These are phyloP conservation scores for Spheniscus mendiculus DNA, from an alignment of 2,113 vertebrate genomes.

Conservation along the genomic window DNA sequence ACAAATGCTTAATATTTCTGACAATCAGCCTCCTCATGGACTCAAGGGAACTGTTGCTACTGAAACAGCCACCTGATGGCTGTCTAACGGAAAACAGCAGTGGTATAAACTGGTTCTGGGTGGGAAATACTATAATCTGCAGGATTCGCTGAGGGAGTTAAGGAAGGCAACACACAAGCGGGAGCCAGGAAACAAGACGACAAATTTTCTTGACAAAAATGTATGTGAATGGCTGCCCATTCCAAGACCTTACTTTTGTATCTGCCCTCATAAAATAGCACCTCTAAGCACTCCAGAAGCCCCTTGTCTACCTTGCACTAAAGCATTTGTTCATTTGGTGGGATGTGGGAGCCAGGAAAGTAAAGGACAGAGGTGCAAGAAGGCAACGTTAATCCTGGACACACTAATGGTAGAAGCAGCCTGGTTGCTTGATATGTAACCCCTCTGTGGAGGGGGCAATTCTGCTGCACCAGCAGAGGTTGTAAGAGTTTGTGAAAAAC, in stretches of 20 bases:
- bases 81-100: neutral
- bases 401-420: neutral
- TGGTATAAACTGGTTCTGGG: neutral
- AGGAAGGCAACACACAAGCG: neutral
- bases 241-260: neutral
- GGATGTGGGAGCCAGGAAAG: neutral
- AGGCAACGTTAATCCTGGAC: fast-evolving
- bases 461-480: neutral
- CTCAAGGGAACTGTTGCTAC: neutral
- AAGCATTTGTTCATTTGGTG: neutral
- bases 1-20: neutral
- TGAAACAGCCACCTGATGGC: neutral
- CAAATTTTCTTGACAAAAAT: neutral
- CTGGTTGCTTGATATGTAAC: neutral
- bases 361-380: neutral
- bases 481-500: neutral
- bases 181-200: neutral
- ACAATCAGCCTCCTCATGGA: neutral
- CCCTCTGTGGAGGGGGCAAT: neutral
- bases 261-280: neutral
- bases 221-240: neutral
- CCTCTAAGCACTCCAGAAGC: neutral
- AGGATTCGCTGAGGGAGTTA: neutral
- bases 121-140: neutral
- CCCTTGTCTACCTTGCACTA: neutral